Conservation (phyloP, 1,140 invertebrate genomes). For the Battus philenor region DNA sequence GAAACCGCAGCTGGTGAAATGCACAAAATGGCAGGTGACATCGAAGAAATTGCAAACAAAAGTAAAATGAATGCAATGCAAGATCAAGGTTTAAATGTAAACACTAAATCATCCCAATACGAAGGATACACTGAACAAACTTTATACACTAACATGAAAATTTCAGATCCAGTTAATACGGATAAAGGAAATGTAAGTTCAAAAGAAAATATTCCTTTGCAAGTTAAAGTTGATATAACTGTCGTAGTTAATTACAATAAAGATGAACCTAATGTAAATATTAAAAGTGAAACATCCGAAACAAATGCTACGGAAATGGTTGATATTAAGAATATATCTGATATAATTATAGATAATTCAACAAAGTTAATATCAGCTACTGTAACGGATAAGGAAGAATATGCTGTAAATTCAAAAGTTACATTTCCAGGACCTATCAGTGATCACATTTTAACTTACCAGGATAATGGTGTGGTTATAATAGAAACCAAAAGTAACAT, state of each 20-base stretch:
- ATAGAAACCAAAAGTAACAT: neutral
- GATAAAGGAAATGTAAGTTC: no score
- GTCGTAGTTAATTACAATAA: conserved; percentile 3
- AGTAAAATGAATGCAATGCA: no score
- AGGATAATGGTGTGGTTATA: neutral
- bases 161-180: no score
- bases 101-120: no score
- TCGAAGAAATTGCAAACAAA: conserved; percentile 1
- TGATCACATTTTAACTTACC: neutral
- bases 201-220: conserved; percentile 1
- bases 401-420: neutral
- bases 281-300: no score
- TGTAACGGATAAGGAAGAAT: neutral
- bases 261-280: no score
- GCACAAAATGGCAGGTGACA: neutral
- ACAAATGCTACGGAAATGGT: neutral
- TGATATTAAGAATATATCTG: neutral
- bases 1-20: conserved; percentile 7
- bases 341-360: neutral
- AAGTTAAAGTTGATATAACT: conserved; percentile 9
- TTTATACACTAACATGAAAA: no score
- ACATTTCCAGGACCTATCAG: conserved; percentile 3
- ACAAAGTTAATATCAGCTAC: neutral
- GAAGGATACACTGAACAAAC: no score
- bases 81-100: neutral